Base-by-base conservation (phyloP, 2,113 vertebrate species). In the Trogon melanurus region DNA sequence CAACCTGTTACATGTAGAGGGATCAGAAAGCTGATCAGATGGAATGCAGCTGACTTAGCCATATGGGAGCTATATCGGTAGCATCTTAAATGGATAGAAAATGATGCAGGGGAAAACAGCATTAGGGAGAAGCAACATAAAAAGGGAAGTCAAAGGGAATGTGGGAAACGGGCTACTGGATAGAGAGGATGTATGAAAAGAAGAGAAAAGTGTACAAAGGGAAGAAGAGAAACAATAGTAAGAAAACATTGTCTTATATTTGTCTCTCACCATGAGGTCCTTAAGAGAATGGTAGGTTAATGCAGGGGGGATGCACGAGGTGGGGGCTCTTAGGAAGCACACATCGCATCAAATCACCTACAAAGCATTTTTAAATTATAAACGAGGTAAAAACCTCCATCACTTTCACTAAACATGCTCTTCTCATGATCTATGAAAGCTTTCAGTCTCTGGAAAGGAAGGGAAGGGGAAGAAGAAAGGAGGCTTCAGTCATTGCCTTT, bases 141-240 rank as follows among this genome's bases (percentile, higher is more conserved):
- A 92, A 79, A 13, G 16, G 41, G 56, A 85, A 93, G 91, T 51
- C 21, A 76, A 91, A 91, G 89, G 26, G 19, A 65, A 82, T 21
- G 54, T 29, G 51, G 32, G 54, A 85, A 79, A 84, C 0, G 0
- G 78, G 32, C 60, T 73, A 30, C 2, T 75, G 85, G 72, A 80
- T 16, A 93, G 70, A 90, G 18, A 82, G 45, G 66, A 91, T 26
- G 29, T 3, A 79, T 71, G 32, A 64, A 78, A 66, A 90, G 48
- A 89, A 75, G 27, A 70, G 51, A 89, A 53, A 73, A 69, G 38
- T 81, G 32, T 62, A 69, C 56, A 91, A 91, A 87, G 51, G 71
- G 58, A 78, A 85, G 50, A 93, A 80, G 79, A 95, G 50, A 85
- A 94, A 87, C 60, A 93, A 70, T 20, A 72, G 29, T 62, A 96